Evolutionary conservation across 1,140 invertebrate genomes (phyloP).

Genomic region (Metopolophium dirhodum): DNA sequence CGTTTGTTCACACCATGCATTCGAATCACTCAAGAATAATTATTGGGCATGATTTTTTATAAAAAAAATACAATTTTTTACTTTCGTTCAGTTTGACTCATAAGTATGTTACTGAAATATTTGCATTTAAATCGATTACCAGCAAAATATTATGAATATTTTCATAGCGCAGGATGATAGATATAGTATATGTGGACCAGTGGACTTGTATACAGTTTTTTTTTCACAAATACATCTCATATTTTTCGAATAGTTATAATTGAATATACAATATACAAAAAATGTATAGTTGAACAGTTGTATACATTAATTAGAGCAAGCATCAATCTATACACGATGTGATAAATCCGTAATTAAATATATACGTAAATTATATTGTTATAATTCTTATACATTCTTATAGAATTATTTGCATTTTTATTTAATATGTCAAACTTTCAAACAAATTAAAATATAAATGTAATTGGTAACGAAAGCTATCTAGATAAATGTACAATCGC

Average conservation of each 20-base stretch:
- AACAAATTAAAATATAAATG: not conserved
- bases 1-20: not conserved
- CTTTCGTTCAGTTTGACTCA: not conserved
- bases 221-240: not conserved
- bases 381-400: not conserved
- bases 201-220: not conserved
- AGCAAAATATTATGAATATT: not conserved
- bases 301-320: not conserved
- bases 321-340: not conserved
- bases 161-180: not conserved
- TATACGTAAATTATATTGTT: not conserved
- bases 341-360: not conserved
- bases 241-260: not conserved
- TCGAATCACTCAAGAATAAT: not conserved
- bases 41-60: not conserved
- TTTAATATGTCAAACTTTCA: not conserved
- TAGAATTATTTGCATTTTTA: not conserved
- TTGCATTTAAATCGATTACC: not conserved
- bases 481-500: not conserved
- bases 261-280: not conserved
- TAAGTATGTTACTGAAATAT: not conserved
- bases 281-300: not conserved
- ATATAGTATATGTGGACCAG: not conserved
- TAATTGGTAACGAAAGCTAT: not conserved
- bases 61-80: not conserved